Conservation (phyloP, 1,140 invertebrate genomes). For the Potamilus streckersoni region DNA sequence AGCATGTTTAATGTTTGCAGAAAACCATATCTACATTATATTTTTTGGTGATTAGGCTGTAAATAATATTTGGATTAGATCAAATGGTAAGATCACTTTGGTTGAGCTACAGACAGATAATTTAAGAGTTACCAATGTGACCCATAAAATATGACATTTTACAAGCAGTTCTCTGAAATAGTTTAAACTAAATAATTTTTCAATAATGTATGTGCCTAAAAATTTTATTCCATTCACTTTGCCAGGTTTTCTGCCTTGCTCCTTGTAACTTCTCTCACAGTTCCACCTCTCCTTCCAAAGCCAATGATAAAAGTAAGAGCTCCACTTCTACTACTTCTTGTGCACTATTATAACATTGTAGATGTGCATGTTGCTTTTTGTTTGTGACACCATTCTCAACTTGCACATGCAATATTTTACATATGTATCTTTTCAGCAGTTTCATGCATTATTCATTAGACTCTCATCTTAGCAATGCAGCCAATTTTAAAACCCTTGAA, state of each 20-base stretch:
- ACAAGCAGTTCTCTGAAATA: neutral
- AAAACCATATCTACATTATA: too few species aligned
- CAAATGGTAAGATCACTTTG: neutral
- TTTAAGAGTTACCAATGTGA: neutral
- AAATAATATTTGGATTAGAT: neutral
- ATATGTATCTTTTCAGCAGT: too few species aligned
- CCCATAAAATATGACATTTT: neutral
- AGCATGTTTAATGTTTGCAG: too few species aligned
- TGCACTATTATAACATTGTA: too few species aligned
- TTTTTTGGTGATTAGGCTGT: neutral
- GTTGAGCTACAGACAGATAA: neutral
- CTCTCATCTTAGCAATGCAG: too few species aligned
- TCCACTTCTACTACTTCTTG: too few species aligned
- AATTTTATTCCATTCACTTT: constrained; percentile 28
- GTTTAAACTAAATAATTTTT: neutral
- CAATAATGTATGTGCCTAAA: constrained; percentile 1
- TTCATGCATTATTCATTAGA: too few species aligned
- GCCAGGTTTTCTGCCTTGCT: constrained; percentile 48
- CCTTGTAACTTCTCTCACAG: constrained; percentile 52
- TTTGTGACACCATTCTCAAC: too few species aligned
- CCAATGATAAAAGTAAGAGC: constrained; percentile 50
- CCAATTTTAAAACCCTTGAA: too few species aligned
- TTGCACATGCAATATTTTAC: too few species aligned
- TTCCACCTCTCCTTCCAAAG: constrained; percentile 35
- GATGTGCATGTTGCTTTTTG: too few species aligned